Evolutionary conservation across 2,113 vertebrate genomes (phyloP).

Genomic region (Oreochromis tanganicae): DNA sequence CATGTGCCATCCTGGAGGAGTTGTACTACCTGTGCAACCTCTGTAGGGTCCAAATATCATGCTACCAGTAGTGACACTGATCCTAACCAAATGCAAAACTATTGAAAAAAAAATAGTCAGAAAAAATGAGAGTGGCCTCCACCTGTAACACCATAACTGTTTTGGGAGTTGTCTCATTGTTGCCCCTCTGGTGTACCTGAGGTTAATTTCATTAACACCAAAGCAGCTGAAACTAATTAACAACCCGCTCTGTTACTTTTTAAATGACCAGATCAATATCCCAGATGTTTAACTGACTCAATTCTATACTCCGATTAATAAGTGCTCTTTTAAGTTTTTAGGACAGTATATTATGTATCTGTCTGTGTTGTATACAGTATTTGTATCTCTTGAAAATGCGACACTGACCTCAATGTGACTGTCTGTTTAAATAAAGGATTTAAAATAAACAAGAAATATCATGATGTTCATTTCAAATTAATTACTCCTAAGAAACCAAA

Average conservation of each 20-base stretch:
- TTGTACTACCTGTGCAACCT: background rate
- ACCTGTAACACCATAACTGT: background rate
- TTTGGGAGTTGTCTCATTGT: background rate
- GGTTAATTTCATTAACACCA: too few species aligned
- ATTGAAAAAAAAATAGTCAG: background rate
- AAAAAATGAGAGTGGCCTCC: background rate
- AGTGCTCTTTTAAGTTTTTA: background rate
- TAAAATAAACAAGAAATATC: background rate
- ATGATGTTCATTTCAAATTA: background rate
- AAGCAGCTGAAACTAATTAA: too few species aligned
- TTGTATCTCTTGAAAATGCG: background rate
- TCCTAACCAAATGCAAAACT: accelerated
- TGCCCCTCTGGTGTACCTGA: background rate
- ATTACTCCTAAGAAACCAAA: background rate
- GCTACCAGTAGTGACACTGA: accelerated
- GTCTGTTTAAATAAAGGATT: background rate
- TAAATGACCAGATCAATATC: background rate
- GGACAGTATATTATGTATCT: background rate
- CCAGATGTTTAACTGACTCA: background rate
- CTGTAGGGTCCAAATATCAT: background rate
- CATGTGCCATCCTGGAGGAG: background rate
- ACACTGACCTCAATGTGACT: background rate
- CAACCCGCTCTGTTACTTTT: too few species aligned
- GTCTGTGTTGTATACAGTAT: background rate
- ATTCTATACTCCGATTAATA: accelerated